Evolutionary conservation across 2,888 invertebrate species (phyloP).

Genomic region (Torymus texanus): DNA sequence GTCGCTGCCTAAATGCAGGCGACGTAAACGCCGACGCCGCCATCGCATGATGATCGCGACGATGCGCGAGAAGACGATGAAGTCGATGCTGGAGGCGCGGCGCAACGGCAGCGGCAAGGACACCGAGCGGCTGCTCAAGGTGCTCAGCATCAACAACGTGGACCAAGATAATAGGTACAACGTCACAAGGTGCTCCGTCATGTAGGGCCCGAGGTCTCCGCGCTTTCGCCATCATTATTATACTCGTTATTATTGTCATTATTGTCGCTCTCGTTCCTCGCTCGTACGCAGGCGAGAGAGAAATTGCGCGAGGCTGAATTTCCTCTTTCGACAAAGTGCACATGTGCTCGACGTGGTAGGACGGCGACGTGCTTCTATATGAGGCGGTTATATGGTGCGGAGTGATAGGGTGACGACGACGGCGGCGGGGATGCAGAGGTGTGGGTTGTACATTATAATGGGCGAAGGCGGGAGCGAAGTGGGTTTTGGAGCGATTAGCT

Average conservation of each 20-base stretch:
- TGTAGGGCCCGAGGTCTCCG: constrained; percentile 62
- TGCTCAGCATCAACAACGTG: constrained; percentile 73
- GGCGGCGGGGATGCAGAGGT: too few relatives aligned
- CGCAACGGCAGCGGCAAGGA: constrained; percentile 63
- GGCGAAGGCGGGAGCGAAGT: background rate
- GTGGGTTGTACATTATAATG: too few relatives aligned
- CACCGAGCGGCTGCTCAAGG: constrained; percentile 72
- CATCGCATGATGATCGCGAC: constrained; percentile 63
- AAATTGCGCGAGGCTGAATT: constrained; percentile 41
- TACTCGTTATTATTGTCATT: too few relatives aligned
- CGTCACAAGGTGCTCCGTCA: constrained; percentile 72
- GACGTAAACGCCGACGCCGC: constrained; percentile 63
- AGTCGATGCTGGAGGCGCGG: constrained; percentile 65
- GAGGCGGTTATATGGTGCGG: background rate
- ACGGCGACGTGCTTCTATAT: background rate
- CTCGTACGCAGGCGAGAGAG: too few relatives aligned
- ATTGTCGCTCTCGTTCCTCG: too few relatives aligned
- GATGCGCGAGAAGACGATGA: constrained; percentile 64
- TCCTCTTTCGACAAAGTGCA: constrained; percentile 37
- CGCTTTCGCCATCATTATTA: too few relatives aligned
- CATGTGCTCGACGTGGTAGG: background rate
- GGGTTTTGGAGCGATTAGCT: background rate
- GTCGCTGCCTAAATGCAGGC: constrained; percentile 65
- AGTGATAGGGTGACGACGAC: too few relatives aligned
- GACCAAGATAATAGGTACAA: constrained; percentile 74